A percentile compares a stretch with the other conserved stretches of the same genome.
These are phyloP conservation scores for Limnephilus auricula DNA, from an alignment of 2,888 invertebrate species.

Conservation along the genomic window DNA sequence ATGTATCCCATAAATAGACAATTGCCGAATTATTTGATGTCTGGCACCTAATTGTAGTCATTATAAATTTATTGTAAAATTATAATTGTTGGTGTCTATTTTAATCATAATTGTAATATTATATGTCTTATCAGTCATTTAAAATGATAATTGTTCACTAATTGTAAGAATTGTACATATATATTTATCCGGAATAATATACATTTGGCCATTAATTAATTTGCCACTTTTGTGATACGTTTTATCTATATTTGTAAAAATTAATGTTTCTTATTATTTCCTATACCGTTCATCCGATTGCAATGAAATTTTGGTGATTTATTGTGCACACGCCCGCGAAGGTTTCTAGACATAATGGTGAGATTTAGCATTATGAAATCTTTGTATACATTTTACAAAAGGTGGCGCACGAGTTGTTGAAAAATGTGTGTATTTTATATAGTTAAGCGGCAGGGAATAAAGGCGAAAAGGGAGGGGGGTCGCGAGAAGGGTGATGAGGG, in stretches of 20 bases:
- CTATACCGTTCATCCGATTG: too few species aligned
- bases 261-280: too few species aligned
- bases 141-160: not conserved
- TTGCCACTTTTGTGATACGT: not conserved
- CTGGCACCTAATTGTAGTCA: not conserved
- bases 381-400: too few species aligned
- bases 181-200: not conserved
- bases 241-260: not conserved
- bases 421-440: too few species aligned
- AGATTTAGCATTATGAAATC: too few species aligned
- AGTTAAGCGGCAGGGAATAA: too few species aligned
- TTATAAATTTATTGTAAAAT: not conserved
- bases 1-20: not conserved
- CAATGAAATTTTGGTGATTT: too few species aligned
- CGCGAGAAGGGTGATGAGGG: too few species aligned
- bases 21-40: not conserved
- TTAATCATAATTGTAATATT: not conserved
- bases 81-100: not conserved
- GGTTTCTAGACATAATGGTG: too few species aligned
- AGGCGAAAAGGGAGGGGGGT: too few species aligned
- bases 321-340: too few species aligned
- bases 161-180: not conserved
- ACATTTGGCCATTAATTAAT: not conserved
- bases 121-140: not conserved
- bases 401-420: too few species aligned